These are phyloP conservation scores for Buathra laborator DNA, from an alignment of 2,888 invertebrate species.

Conservation along the genomic window DNA sequence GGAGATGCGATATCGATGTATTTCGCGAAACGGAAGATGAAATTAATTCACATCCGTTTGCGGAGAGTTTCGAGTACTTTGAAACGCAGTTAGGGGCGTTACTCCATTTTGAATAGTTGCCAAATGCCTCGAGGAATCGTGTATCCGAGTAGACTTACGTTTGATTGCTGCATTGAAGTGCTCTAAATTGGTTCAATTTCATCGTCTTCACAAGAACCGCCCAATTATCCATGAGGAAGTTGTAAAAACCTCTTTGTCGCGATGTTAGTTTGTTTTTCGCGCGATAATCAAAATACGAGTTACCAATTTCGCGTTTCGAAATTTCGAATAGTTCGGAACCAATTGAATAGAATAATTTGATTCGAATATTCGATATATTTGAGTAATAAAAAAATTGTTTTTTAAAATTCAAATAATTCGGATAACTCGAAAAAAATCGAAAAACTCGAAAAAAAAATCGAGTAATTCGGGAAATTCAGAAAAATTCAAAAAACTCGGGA, in stretches of 20 bases:
- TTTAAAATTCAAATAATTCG: too few species aligned
- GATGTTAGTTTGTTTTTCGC: background rate
- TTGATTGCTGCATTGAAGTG: constrained; percentile 11
- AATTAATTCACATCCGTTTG: too few species aligned
- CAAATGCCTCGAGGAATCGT: background rate
- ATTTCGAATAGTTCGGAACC: background rate
- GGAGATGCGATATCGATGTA: background rate
- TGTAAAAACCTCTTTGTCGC: constrained; percentile 13
- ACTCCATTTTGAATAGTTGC: background rate
- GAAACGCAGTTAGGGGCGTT: background rate
- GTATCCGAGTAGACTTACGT: background rate
- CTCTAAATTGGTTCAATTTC: constrained; percentile 39
- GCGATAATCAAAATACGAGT: background rate
- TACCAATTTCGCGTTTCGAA: background rate
- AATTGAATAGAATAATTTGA: too few species aligned
- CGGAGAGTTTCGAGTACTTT: too few species aligned
- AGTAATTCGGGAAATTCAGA: too few species aligned
- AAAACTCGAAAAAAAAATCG: too few species aligned
- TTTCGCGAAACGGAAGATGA: too few species aligned
- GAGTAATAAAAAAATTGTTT: too few species aligned
- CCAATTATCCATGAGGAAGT: constrained; percentile 35
- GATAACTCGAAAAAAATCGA: too few species aligned
- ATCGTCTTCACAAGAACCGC: constrained; percentile 21
- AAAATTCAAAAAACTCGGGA: too few species aligned
- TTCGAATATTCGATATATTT: too few species aligned